Conservation (phyloP, 2,888 invertebrate genomes). For the Drosophila peninsularis region DNA sequence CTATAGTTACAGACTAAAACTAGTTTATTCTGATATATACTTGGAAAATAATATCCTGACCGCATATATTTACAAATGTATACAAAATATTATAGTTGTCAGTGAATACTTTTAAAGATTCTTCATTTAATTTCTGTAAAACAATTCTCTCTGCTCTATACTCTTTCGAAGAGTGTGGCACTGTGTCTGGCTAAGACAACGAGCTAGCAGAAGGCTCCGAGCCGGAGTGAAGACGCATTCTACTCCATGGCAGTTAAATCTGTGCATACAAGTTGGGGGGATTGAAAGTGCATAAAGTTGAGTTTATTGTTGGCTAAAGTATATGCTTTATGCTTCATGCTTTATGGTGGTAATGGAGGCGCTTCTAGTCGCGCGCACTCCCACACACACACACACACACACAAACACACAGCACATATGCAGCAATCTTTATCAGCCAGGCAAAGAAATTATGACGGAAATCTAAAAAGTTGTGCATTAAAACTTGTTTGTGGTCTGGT, state of each 20-base stretch:
- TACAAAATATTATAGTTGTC: no score
- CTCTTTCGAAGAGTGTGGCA: slow-evolving; percentile 5
- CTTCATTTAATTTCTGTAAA: no score
- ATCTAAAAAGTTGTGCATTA: slow-evolving; percentile 79
- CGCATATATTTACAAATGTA: no score
- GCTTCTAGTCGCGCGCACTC: slow-evolving; percentile 30
- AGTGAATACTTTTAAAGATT: no score
- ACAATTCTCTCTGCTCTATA: no score
- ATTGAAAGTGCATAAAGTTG: slow-evolving; percentile 82
- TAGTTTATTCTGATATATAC: no score
- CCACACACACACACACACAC: slow-evolving; percentile 14
- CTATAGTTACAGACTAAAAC: no score
- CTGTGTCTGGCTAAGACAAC: slow-evolving; percentile 47
- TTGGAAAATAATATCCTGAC: no score
- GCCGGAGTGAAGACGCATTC: slow-evolving; percentile 24
- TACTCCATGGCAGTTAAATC: slow-evolving; percentile 67
- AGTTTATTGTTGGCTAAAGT: slow-evolving; percentile 81
- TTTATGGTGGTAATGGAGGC: slow-evolving; percentile 70
- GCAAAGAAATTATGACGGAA: slow-evolving; percentile 78
- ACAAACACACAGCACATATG: slow-evolving; percentile 29
- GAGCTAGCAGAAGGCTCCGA: slow-evolving; percentile 23
- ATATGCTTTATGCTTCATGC: slow-evolving; percentile 74
- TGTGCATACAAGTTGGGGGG: slow-evolving; percentile 81
- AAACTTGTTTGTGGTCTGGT: slow-evolving; percentile 73
- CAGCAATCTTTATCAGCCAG: slow-evolving; percentile 71